These are phyloP conservation scores for Stegostoma tigrinum DNA, from an alignment of 2,113 vertebrate genomes.

Conservation along the genomic window DNA sequence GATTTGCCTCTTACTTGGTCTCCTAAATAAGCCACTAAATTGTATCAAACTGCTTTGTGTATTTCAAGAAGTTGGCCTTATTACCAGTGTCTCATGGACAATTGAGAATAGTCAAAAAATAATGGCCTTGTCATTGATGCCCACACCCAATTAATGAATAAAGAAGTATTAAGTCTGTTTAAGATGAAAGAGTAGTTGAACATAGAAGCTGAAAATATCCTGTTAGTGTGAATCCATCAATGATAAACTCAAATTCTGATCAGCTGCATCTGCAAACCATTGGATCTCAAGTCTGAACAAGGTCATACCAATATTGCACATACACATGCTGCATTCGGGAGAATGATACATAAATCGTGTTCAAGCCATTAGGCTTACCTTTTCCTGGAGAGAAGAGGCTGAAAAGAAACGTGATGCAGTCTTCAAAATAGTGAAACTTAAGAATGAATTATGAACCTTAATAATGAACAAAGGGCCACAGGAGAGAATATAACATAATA, in stretches of 20 bases:
- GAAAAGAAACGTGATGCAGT: not conserved
- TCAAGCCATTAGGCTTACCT: not conserved
- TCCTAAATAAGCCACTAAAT: too few species aligned
- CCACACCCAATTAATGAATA: too few species aligned
- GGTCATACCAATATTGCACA: not conserved
- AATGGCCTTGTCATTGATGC: too few species aligned
- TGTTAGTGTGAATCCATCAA: not conserved
- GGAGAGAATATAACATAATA: not conserved
- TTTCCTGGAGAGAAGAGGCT: not conserved
- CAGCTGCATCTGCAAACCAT: not conserved
- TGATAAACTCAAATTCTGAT: not conserved
- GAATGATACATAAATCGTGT: not conserved
- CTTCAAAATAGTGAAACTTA: not conserved
- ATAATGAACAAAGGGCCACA: not conserved
- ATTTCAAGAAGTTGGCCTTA: not conserved
- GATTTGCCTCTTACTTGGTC: too few species aligned
- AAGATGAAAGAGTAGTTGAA: not conserved
- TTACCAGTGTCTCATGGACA: too few species aligned
- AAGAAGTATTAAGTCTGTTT: not conserved
- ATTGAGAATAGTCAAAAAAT: too few species aligned
- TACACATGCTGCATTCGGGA: too few species aligned
- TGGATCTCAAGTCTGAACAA: not conserved
- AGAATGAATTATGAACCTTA: not conserved
- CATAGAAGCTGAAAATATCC: not conserved
- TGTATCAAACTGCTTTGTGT: too few species aligned